Base-by-base conservation (phyloP, 2,797 vertebrate species). In the Bradypodion pumilum region DNA sequence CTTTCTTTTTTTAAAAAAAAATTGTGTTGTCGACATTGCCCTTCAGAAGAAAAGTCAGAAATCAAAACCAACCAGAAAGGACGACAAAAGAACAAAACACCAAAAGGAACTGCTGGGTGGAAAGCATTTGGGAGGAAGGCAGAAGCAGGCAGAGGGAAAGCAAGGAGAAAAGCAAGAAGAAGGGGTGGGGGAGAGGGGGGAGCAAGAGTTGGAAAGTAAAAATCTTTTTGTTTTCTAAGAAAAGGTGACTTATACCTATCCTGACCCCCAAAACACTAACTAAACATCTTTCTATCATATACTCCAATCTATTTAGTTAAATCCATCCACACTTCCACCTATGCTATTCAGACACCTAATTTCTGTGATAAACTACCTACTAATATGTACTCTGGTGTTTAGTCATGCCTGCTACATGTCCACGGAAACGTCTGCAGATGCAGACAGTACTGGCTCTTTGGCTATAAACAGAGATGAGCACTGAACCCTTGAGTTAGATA, bases 1-100 rank as follows among this genome's bases (percentile, higher is more conserved):
- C 94, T 93, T 94, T 94, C n/a, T 5, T 44, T 49, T 63, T 74
- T 44, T 78, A 35, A 35, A 46, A 25, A 56, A 79, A 73, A 72
- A 81, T 83, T 49, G 63, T 76, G 82, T 86, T n/a, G 37, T 56
- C 44, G 10, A 70, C 77, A 80, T 19, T 80, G 73, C 82, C 78
- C 82, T 81, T 81, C 73, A 65, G 73, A 87, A 87, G 78, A 73
- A 83, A 87, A 87, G 79, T 80, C 78, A 76, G 76, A 84, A 81
- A 85, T 85, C 79, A 83, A 83, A 83, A 80, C 77, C 73, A 75
- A 84, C 66, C 77, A 80, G 86, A 80, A 76, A 84, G 56, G 65
- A 76, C 65, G n/a, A 85, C 73, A 81, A 77, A 85, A 44, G 73
- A 81, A 52, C 13, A 32, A 81, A 85, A 85, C 56, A 85, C 74